Percentiles rank a stretch among this genome's conserved stretches.
Evolutionary conservation across 2,888 invertebrate genomes (phyloP).

Genomic region (Trichopoda pennipes): DNA sequence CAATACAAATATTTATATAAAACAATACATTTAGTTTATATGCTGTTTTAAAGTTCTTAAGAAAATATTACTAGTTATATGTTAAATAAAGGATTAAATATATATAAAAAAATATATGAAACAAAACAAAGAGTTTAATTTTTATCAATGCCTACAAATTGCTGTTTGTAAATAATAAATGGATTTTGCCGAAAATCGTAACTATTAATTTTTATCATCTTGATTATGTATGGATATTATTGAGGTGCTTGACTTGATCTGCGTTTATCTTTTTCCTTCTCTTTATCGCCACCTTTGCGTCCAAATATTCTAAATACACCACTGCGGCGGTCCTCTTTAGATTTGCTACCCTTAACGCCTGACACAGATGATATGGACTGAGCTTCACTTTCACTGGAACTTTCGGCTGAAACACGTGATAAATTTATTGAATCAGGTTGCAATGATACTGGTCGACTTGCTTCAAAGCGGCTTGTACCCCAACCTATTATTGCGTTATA

Average conservation of each 20-base stretch:
- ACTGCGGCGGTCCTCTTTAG: slow-evolving; percentile 79
- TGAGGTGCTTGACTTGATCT: slow-evolving; percentile 79
- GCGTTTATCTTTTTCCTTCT: slow-evolving; percentile 76
- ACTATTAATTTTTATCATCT: slow-evolving; percentile 11
- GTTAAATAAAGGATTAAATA: background rate
- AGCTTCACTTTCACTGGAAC: slow-evolving; percentile 81
- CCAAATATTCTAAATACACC: slow-evolving; percentile 81
- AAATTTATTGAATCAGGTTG: slow-evolving; percentile 78
- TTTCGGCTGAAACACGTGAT: slow-evolving; percentile 79
- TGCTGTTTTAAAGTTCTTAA: slow-evolving; percentile 9
- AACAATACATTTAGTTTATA: slow-evolving; percentile 15
- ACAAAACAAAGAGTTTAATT: slow-evolving; percentile 52
- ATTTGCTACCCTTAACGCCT: slow-evolving; percentile 76
- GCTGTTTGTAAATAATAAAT: background rate
- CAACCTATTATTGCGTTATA: slow-evolving; percentile 75
- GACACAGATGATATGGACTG: slow-evolving; percentile 81
- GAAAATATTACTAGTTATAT: too few species aligned
- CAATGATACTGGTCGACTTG: slow-evolving; percentile 79
- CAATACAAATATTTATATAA: slow-evolving; percentile 27
- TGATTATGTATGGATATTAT: slow-evolving; percentile 59
- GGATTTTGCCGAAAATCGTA: slow-evolving; percentile 20
- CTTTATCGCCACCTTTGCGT: slow-evolving; percentile 78
- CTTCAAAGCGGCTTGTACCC: slow-evolving; percentile 79
- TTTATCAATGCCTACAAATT: slow-evolving; percentile 42
- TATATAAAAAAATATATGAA: slow-evolving; percentile 35